Base-by-base conservation (phyloP, 2,113 vertebrate genomes). In the Microtus oregoni region DNA sequence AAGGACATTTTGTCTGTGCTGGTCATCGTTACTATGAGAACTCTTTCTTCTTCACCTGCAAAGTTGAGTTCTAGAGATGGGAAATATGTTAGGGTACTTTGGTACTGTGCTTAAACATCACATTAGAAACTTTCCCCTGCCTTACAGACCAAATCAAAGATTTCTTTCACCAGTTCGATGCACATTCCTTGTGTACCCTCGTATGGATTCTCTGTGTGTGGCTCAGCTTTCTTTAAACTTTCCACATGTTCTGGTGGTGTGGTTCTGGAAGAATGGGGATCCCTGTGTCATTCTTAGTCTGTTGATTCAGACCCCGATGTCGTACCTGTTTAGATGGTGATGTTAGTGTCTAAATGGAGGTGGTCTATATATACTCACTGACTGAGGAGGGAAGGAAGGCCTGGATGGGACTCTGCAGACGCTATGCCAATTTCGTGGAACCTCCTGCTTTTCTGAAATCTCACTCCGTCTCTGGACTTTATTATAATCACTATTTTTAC, bases 381-480 rank as follows among this genome's bases (percentile, higher is more conserved):
- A 32, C 89, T 41, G 55, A 77, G 90, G 77, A 50, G 24, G 22
- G 22, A 41, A 20, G 44, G 55, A 86, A 88, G 55, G 87, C 22
- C 73, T 89, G 75, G 79, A 35, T 76, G 26, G 50, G 26, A 47
- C 88, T 87, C 41, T 97, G 86, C 89, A 96, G 77, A 67, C 2
- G 0, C 52, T 87, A 0, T 94, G 20, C 93, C 92, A 70, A 68
- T 95, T 94, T 93, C 96, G 58, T 89, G 30, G 93, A 61, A 96
- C 26, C 11, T 41, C 22, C 38, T 90, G 44, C 50, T 86, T 95
- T 86, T 65, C 61, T 93, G 26, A 89, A 15, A 92, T 94, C 72
- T 50, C 61, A 9, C 63, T 52, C 75, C 82, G 75, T 92, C 6
- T 93, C 50, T 95, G 81, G 19, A 50, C 52, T 86, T 63, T 72